A percentile compares a stretch with the other conserved stretches of the same genome.
Evolutionary conservation across 2,113 vertebrate genomes (phyloP).

Genomic region (Sciurus niger): DNA sequence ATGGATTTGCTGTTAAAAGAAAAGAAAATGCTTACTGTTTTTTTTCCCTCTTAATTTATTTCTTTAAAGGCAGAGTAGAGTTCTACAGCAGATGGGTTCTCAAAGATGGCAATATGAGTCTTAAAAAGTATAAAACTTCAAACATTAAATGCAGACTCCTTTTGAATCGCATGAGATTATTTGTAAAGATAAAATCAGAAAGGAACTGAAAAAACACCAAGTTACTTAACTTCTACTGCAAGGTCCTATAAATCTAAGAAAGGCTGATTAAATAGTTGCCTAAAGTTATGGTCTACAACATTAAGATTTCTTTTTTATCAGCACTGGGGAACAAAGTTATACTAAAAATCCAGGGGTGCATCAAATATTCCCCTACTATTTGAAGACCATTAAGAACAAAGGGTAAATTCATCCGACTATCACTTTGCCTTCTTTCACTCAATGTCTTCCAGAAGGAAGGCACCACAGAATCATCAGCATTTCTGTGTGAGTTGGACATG

Average conservation of each 20-base stretch:
- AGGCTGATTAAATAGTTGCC: background rate
- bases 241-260: background rate
- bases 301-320: background rate
- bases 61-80: background rate
- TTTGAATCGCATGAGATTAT: background rate
- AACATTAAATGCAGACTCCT: background rate
- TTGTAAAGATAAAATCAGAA: constrained; percentile 19
- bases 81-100: background rate
- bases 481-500: background rate
- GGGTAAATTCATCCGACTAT: background rate
- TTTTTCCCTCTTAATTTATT: background rate
- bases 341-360: background rate
- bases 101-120: background rate
- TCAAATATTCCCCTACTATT: background rate
- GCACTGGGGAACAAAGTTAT: background rate
- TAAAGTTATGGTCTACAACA: background rate
- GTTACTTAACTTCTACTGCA: background rate
- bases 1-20: constrained; percentile 92
- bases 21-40: constrained; percentile 39
- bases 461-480: background rate
- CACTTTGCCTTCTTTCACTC: background rate
- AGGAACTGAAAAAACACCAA: constrained; percentile 8
- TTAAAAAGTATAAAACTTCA: background rate
- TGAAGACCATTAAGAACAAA: background rate
- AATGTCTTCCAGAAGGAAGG: background rate